Evolutionary conservation across 1,140 invertebrate genomes (phyloP), one percentile per base, ranked within the genome.

Genomic region (Drosophila kohkoa): DNA sequence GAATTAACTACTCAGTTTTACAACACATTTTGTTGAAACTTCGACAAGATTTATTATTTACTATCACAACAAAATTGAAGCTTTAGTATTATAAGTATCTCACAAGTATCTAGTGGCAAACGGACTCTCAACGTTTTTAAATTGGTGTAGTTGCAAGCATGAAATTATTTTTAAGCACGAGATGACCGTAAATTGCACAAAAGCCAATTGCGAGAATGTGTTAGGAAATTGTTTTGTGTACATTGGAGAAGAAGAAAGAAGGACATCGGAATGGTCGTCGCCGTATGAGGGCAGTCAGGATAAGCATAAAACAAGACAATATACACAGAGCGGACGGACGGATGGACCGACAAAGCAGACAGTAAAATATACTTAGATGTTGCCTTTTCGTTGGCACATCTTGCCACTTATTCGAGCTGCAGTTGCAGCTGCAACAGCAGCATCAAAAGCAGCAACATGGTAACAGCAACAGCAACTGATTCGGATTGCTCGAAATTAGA

Each of bases 161-260:
- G 76, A 88, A 88, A 82, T 87, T 88, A 87, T 82, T 77, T 79
- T 74, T 82, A 87, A 88, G 68, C 70, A 79, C 68, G 65, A 78
- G 63, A 79, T 66, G 64, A 59, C 73, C 77, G 77, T 88, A 88
- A 87, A 88, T 87, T 88, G 78, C 82, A 77, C 67, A 81, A 86
- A 82, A 87, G 79, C 75, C 79, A 86, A 87, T 85, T 81, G 75
- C 62, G 63, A 55, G 75, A 49, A 78, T 57, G 52, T 46, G 49
- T 78, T 73, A 64, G 82, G 76, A 87, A 86, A 86, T 86, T 87
- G 82, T 82, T 87, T 87, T 83, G 67, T 80, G 75, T 49, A 63
- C 38, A 41, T 43, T 65, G 52, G 16, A 58, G 55, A 13, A 13
- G 46, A 13, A 58, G 55, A 13, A 13, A 35, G 10, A 20, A n/a